phyloP scores from a whole-genome alignment of 2,797 vertebrate species.

The Phrynocephalus forsythii region DNA sequence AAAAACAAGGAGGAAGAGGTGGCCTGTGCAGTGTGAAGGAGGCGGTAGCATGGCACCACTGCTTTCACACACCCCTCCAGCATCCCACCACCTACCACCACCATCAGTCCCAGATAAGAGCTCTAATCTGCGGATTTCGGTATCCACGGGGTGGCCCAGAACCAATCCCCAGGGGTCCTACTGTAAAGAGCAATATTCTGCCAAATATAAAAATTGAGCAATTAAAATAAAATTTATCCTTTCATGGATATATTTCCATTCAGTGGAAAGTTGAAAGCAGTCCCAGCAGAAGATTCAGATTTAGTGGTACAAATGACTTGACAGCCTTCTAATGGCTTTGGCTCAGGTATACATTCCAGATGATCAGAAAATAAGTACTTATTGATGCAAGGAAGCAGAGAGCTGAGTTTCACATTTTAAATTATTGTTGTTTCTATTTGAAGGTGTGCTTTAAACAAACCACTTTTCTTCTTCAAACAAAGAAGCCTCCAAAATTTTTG shows the following conservation, averaged over 20 bases:
- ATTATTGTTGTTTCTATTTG: not conserved
- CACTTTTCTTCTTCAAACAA: conserved; percentile 48
- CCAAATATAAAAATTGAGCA: not conserved
- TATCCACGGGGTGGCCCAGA: too few species aligned
- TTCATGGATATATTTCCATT: conserved; percentile 49
- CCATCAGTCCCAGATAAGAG: too few species aligned
- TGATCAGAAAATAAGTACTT: conserved; percentile 11
- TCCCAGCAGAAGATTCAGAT: conserved; percentile 29
- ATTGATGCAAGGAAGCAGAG: not conserved
- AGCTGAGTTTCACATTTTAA: conserved; percentile 10
- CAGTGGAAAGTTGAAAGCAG: not conserved
- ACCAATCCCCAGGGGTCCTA: too few species aligned
- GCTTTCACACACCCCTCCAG: too few species aligned
- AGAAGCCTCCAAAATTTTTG: not conserved
- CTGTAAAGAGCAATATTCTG: conserved; percentile 7
- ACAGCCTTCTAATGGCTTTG: not conserved
- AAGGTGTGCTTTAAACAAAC: not conserved
- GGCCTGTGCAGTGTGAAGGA: too few species aligned
- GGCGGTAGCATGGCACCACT: too few species aligned
- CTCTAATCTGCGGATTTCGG: too few species aligned
- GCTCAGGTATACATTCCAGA: conserved; percentile 52
- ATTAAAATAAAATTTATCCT: conserved; percentile 16
- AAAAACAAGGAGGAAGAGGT: too few species aligned
- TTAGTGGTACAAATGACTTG: not conserved
- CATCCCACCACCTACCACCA: too few species aligned